These are phyloP conservation scores for Tokudaia tokunoshimensis DNA, from an alignment of 2,797 vertebrate species.

Conservation along the genomic window DNA sequence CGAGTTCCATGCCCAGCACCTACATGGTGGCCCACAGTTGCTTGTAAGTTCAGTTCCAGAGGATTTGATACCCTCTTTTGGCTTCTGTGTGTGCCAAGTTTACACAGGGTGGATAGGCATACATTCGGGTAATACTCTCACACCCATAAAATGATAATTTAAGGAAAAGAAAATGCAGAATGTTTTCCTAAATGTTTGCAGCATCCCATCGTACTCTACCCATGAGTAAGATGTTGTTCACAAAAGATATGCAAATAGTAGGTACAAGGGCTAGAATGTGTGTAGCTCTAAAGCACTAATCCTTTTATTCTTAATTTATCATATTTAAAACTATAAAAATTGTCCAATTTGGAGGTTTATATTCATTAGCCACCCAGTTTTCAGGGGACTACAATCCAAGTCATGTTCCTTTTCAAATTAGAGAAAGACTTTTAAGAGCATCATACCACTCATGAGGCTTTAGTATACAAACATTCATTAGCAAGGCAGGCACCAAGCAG, in stretches of 20 bases:
- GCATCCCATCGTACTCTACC: background rate
- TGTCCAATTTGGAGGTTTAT: conserved; percentile 1
- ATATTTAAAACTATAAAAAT: background rate
- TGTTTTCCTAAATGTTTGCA: background rate
- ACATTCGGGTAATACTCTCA: background rate
- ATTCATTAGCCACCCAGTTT: conserved; percentile 25
- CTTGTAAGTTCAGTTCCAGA: background rate
- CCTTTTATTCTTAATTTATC: background rate
- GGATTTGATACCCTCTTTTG: background rate
- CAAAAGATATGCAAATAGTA: background rate
- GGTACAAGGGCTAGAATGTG: background rate
- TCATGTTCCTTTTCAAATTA: background rate
- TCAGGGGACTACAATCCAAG: background rate
- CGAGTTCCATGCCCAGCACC: too few relatives aligned
- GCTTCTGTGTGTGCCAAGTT: background rate
- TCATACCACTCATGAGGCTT: background rate
- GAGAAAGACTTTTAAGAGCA: background rate
- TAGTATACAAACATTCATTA: conserved; percentile 3
- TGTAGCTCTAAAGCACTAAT: background rate
- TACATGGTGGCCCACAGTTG: background rate
- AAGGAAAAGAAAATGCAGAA: background rate
- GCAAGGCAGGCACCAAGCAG: background rate
- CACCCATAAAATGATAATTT: background rate
- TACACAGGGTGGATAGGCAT: too few relatives aligned
- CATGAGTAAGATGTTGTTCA: background rate